These are phyloP conservation scores for Haplochromis burtoni DNA, from an alignment of 2,113 vertebrate species.

Conservation along the genomic window DNA sequence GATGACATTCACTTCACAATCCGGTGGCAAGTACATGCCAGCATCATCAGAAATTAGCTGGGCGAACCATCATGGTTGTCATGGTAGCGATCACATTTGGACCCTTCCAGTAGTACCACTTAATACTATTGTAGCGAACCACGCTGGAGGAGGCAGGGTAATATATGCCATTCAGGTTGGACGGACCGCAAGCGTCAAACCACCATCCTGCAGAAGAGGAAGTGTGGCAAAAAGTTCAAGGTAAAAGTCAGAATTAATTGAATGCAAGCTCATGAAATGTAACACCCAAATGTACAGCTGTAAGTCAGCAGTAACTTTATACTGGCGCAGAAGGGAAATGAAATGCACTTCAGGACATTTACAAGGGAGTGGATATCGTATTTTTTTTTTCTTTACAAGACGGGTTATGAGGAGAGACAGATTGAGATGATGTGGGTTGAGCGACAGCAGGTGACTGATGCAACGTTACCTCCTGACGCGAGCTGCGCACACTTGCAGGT, in stretches of 20 bases:
- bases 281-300: constrained; percentile 25
- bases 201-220: constrained; percentile 71
- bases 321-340: constrained; percentile 20
- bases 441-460: neutral
- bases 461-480: constrained; percentile 67
- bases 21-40: neutral
- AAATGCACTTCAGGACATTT: constrained; percentile 32
- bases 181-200: constrained; percentile 82
- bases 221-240: neutral
- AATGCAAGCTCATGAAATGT: constrained; percentile 24
- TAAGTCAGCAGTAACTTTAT: constrained; percentile 38
- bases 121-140: constrained; percentile 76
- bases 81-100: constrained; percentile 68
- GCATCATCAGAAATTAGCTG: constrained; percentile 63
- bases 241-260: constrained; percentile 14
- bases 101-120: constrained; percentile 85
- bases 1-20: neutral
- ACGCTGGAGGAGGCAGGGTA: constrained; percentile 65
- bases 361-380: constrained; percentile 2
- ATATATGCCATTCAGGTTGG: constrained; percentile 79
- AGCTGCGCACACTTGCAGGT: constrained; percentile 75
- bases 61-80: constrained; percentile 81
- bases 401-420: neutral
- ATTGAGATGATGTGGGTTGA: neutral
- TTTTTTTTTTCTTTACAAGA: neutral